Conservation (phyloP, 1,140 invertebrate genomes). For the Cyclina sinensis region DNA sequence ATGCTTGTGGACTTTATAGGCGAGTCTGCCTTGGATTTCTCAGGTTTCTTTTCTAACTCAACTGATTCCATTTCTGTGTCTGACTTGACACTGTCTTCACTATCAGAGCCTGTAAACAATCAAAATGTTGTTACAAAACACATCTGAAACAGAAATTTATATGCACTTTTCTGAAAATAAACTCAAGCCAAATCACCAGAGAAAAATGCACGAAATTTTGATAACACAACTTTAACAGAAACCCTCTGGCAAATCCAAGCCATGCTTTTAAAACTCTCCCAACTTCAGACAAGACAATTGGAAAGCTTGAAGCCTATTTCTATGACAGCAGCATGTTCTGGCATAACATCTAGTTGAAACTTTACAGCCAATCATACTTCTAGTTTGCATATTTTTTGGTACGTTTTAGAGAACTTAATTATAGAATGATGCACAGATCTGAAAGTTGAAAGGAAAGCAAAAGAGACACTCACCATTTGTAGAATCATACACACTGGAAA, state of each 20-base stretch:
- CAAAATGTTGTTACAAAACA: background rate
- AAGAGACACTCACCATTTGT: constrained; percentile 47
- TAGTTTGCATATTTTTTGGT: no score
- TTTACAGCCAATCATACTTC: no score
- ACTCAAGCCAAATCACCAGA: background rate
- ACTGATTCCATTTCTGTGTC: constrained; percentile 30
- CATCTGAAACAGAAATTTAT: background rate
- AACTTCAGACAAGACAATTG: no score
- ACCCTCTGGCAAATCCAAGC: no score
- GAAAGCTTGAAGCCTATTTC: no score
- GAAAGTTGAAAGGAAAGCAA: no score
- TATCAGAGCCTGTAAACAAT: constrained; percentile 61
- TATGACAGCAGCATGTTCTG: no score
- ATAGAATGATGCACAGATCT: no score
- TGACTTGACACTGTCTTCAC: constrained; percentile 25
- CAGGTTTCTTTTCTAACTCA: constrained; percentile 43
- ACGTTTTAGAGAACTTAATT: no score
- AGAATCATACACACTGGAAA: constrained; percentile 57
- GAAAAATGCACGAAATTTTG: background rate
- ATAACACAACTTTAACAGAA: no score
- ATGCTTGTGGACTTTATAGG: constrained; percentile 34
- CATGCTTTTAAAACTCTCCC: no score
- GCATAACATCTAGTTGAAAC: no score
- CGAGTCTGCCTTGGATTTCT: constrained; percentile 28
- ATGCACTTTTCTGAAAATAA: background rate